These are phyloP conservation scores for Endotricha flammealis DNA, from an alignment of 2,888 invertebrate genomes.

Conservation along the genomic window DNA sequence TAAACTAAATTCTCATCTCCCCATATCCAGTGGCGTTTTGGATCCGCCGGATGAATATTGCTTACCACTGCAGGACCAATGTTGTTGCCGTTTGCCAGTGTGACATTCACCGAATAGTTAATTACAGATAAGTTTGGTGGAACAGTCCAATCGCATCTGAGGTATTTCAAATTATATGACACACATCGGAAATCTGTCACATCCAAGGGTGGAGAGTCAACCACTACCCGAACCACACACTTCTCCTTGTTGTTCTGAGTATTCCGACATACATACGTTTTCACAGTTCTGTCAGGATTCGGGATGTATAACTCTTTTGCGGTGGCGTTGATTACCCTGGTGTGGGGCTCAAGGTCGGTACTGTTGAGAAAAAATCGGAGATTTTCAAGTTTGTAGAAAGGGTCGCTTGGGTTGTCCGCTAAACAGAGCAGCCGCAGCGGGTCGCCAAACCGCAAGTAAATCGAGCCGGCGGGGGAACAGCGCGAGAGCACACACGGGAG, in stretches of 20 bases:
- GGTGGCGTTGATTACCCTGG: slow-evolving; percentile 77
- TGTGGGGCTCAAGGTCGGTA: slow-evolving; percentile 24
- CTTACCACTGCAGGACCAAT: too few species aligned
- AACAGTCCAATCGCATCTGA: slow-evolving; percentile 86
- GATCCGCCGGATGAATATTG: too few species aligned
- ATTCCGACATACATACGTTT: slow-evolving; percentile 75
- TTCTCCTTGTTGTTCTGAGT: slow-evolving; percentile 45
- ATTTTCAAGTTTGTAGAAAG: slow-evolving; percentile 48
- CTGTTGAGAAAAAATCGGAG: slow-evolving; percentile 55
- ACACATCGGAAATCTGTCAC: slow-evolving; percentile 85
- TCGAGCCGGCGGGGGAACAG: slow-evolving; percentile 76
- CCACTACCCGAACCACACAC: slow-evolving; percentile 48
- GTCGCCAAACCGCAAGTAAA: slow-evolving; percentile 77
- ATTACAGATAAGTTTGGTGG: slow-evolving; percentile 60
- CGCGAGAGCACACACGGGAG: slow-evolving; percentile 54
- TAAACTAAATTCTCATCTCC: slow-evolving; percentile 51
- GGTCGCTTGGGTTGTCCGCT: slow-evolving; percentile 45
- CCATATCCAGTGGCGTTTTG: slow-evolving; percentile 47
- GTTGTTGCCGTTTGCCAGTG: too few species aligned
- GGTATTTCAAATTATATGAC: slow-evolving; percentile 84
- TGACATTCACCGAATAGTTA: slow-evolving; percentile 44
- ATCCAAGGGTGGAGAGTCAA: slow-evolving; percentile 77
- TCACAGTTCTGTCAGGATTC: slow-evolving; percentile 71
- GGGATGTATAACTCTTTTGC: slow-evolving; percentile 78
- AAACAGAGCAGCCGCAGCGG: slow-evolving; percentile 82